Evolutionary conservation across 1,140 invertebrate species (phyloP).

Genomic region (Polypedilum pembai): DNA sequence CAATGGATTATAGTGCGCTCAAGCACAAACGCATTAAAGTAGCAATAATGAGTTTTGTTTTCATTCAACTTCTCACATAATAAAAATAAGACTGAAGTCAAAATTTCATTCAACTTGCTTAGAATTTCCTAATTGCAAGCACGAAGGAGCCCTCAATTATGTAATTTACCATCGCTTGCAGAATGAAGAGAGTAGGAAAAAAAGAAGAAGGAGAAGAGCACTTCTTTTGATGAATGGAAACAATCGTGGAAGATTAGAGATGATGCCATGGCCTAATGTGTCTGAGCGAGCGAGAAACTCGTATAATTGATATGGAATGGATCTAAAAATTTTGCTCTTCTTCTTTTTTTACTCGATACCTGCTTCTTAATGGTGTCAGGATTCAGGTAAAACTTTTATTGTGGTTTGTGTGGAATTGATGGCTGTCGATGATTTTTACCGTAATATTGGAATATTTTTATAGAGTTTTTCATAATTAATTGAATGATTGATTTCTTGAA

Average conservation of each 20-base stretch:
- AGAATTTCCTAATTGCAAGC: background rate
- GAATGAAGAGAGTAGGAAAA: too few relatives aligned
- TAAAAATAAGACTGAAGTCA: too few relatives aligned
- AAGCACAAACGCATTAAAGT: too few relatives aligned
- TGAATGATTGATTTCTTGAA: too few relatives aligned
- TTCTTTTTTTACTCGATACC: too few relatives aligned
- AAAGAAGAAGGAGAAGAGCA: background rate
- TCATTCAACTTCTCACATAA: too few relatives aligned
- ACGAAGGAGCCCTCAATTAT: background rate
- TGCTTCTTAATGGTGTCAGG: background rate
- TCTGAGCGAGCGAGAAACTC: background rate
- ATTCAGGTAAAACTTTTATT: background rate
- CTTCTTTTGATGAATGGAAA: background rate
- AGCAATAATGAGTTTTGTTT: too few relatives aligned
- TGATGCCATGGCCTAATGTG: background rate
- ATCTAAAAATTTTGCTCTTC: background rate
- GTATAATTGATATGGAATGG: constrained; percentile 7
- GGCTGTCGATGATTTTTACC: too few relatives aligned
- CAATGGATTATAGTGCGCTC: too few relatives aligned
- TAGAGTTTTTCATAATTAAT: too few relatives aligned
- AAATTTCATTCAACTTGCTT: too few relatives aligned
- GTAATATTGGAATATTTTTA: too few relatives aligned
- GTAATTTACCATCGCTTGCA: background rate
- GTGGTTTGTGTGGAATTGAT: background rate
- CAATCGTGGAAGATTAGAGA: background rate